These are phyloP conservation scores for Automeris io DNA, from an alignment of 2,888 invertebrate genomes.

Conservation along the genomic window DNA sequence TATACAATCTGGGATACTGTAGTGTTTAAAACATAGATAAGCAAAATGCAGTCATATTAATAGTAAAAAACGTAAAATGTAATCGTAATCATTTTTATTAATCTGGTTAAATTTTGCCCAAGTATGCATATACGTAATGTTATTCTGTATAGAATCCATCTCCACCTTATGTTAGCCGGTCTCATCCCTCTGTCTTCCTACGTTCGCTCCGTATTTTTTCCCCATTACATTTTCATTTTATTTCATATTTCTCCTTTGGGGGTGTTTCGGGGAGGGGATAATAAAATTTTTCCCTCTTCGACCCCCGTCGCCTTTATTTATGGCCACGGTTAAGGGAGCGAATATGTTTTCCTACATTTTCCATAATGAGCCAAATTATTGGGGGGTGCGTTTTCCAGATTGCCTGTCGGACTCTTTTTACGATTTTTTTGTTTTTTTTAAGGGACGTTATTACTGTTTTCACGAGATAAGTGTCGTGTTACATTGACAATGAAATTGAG, in stretches of 20 bases:
- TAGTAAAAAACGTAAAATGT: too few relatives aligned
- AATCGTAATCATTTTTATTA: too few relatives aligned
- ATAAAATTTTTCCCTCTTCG: slow-evolving; percentile 71
- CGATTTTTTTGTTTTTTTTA: slow-evolving; percentile 19
- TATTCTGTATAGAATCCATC: slow-evolving; percentile 16
- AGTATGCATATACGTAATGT: neutral
- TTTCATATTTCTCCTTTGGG: slow-evolving; percentile 74
- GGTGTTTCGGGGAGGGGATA: slow-evolving; percentile 41
- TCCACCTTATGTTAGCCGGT: slow-evolving; percentile 30
- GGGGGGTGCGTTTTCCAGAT: slow-evolving; percentile 61
- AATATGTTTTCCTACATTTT: slow-evolving; percentile 72
- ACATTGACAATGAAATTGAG: slow-evolving; percentile 12
- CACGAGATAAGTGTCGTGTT: slow-evolving; percentile 50
- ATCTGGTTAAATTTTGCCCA: too few relatives aligned
- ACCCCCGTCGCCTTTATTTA: slow-evolving; percentile 68
- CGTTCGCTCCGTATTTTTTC: slow-evolving; percentile 68
- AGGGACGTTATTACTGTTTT: slow-evolving; percentile 29
- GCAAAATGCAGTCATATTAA: too few relatives aligned
- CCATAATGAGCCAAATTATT: slow-evolving; percentile 74
- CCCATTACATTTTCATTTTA: slow-evolving; percentile 77
- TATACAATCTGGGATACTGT: too few relatives aligned
- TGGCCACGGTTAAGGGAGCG: slow-evolving; percentile 59
- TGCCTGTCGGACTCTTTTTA: slow-evolving; percentile 37
- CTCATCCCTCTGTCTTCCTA: slow-evolving; percentile 71
- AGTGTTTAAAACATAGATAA: too few relatives aligned